Evolutionary conservation across 2,888 invertebrate species (phyloP).

Genomic region (Plutella xylostella): DNA sequence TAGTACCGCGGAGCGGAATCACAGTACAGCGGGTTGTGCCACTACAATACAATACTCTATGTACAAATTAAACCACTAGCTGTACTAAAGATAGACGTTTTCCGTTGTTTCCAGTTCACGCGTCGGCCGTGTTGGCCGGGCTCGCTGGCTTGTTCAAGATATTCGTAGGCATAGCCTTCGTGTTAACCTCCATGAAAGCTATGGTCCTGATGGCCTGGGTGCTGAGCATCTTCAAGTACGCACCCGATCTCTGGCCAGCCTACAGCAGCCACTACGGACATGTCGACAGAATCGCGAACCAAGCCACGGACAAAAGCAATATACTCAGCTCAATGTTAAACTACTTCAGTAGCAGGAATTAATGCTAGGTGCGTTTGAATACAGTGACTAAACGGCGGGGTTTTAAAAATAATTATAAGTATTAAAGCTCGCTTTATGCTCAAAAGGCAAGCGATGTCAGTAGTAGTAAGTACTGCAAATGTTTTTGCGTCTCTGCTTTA

Average conservation of each 20-base stretch:
- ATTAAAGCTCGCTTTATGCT: too few relatives aligned
- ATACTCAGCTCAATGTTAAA: neutral
- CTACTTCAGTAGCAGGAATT: neutral
- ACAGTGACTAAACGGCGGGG: too few relatives aligned
- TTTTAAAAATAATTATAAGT: too few relatives aligned
- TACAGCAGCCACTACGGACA: constrained; percentile 21
- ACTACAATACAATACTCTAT: too few relatives aligned
- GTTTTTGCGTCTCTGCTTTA: too few relatives aligned
- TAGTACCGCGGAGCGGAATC: too few relatives aligned
- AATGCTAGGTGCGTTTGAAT: constrained; percentile 3
- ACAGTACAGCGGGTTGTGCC: too few relatives aligned
- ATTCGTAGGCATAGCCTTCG: constrained; percentile 38
- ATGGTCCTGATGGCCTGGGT: constrained; percentile 49
- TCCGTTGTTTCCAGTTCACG: constrained; percentile 53
- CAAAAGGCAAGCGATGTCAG: too few relatives aligned
- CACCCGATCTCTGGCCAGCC: constrained; percentile 41
- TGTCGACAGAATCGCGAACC: too few relatives aligned
- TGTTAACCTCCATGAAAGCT: constrained; percentile 38
- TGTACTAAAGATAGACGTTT: neutral
- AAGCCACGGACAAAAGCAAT: constrained; percentile 2
- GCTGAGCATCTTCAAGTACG: constrained; percentile 39
- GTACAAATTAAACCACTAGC: too few relatives aligned
- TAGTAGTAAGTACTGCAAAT: too few relatives aligned
- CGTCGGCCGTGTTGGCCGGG: constrained; percentile 42
- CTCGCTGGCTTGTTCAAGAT: constrained; percentile 54